Percentiles rank a stretch among this genome's conserved stretches.
phyloP scores from a whole-genome alignment of 2,113 vertebrate genomes.

The Odocoileus hemionus region DNA sequence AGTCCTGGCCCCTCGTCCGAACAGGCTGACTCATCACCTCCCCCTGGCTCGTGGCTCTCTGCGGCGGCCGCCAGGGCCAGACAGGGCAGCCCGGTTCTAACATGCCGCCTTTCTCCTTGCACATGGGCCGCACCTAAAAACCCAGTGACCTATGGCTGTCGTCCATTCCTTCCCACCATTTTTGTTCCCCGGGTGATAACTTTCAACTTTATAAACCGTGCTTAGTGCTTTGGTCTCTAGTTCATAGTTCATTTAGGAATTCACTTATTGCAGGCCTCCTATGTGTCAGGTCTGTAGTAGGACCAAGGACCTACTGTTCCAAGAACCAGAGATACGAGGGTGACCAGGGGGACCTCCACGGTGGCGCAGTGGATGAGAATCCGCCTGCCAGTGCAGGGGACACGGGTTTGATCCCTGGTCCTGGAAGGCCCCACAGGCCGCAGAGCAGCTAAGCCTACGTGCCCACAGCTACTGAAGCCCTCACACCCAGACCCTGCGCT shows the following conservation, averaged over 20 bases:
- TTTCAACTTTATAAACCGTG: neutral
- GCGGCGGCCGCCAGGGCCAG: fast-evolving
- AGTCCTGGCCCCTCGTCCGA: neutral
- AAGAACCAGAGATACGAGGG: neutral
- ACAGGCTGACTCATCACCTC: fast-evolving
- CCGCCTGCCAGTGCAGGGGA: neutral
- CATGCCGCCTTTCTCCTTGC: neutral
- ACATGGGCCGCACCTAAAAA: neutral
- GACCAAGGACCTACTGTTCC: neutral
- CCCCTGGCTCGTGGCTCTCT: fast-evolving
- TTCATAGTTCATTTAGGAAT: too few species aligned
- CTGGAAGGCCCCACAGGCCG: neutral
- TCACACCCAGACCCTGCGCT: neutral
- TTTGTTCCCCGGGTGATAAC: neutral
- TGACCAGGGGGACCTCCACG: neutral
- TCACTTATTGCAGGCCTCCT: fast-evolving
- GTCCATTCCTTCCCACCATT: fast-evolving
- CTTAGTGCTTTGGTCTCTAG: neutral
- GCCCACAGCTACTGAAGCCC: neutral
- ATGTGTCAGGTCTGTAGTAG: neutral
- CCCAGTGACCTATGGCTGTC: fast-evolving
- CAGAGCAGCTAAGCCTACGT: neutral
- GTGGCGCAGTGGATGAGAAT: neutral
- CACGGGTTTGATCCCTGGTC: neutral
- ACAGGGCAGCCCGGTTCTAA: fast-evolving